Conservation (phyloP, 2,113 vertebrate genomes). For the Penelope pileata region DNA sequence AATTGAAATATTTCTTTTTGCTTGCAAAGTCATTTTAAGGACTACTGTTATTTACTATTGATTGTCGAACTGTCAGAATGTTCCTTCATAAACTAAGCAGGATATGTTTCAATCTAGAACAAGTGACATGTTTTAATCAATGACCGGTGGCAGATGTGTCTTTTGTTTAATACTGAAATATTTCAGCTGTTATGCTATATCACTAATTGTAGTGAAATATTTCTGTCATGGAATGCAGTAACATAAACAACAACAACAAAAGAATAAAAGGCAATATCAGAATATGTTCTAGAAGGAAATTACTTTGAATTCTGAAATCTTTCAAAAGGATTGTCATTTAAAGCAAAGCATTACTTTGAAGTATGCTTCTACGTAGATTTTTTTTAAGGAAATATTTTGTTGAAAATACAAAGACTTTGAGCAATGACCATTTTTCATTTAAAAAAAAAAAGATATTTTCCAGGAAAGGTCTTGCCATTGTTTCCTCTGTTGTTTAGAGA, state of each 20-base stretch:
- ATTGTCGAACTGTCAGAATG: not conserved
- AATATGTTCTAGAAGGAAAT: not conserved
- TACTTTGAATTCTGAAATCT: not conserved
- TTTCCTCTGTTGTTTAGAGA: not conserved
- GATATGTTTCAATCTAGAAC: not conserved
- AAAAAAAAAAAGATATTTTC: not conserved
- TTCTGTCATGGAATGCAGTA: accelerated
- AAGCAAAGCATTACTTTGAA: not conserved
- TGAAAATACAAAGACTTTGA: not conserved
- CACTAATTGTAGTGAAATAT: not conserved
- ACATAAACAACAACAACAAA: not conserved
- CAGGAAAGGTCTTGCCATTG: not conserved
- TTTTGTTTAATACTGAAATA: not conserved
- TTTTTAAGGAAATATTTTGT: not conserved
- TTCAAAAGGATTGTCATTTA: not conserved
- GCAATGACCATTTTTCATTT: not conserved
- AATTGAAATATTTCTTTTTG: not conserved
- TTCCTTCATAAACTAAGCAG: not conserved
- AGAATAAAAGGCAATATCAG: not conserved
- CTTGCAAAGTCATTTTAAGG: not conserved
- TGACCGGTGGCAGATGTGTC: not conserved
- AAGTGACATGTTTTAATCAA: not conserved
- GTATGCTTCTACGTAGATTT: accelerated
- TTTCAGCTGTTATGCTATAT: not conserved
- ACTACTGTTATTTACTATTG: not conserved